phyloP scores from a whole-genome alignment of 2,888 invertebrate genomes.

The Macropis europaea region DNA sequence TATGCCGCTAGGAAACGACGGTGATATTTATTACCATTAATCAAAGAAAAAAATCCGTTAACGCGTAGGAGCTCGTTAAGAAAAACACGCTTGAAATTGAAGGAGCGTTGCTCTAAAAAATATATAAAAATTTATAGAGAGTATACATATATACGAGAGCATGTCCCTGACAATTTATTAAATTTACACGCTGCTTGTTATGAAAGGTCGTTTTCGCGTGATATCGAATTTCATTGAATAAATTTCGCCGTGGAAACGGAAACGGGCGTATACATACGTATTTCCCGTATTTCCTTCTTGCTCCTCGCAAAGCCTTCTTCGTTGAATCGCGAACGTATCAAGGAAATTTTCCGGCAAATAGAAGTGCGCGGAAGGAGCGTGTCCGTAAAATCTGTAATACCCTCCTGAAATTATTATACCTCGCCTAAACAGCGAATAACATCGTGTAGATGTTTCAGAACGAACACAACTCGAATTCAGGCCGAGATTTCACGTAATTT shows the following conservation, averaged over 20 bases:
- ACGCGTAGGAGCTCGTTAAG: background rate
- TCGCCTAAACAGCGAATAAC: background rate
- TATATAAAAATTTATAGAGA: no score
- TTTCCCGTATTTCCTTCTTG: conserved; percentile 18
- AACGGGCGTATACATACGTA: conserved; percentile 14
- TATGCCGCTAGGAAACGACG: background rate
- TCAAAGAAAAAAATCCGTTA: background rate
- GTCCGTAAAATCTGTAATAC: background rate
- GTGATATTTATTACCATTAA: background rate
- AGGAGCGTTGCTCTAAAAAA: background rate
- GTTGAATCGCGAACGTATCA: conserved; percentile 7
- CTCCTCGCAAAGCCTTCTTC: conserved; percentile 4
- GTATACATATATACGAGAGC: background rate
- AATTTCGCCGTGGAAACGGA: conserved; percentile 12
- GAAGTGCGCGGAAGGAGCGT: background rate
- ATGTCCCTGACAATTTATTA: conserved; percentile 3
- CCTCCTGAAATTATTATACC: conserved; percentile 5
- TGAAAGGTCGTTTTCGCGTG: background rate
- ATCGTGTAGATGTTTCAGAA: no score
- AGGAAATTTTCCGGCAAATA: conserved; percentile 17
- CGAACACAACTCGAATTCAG: no score
- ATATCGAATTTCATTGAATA: conserved; percentile 26
- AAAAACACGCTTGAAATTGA: background rate
- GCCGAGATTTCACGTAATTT: no score
- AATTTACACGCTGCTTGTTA: background rate